Evolutionary conservation across 2,888 invertebrate genomes (phyloP).

Genomic region (Diaprepes abbreviatus): DNA sequence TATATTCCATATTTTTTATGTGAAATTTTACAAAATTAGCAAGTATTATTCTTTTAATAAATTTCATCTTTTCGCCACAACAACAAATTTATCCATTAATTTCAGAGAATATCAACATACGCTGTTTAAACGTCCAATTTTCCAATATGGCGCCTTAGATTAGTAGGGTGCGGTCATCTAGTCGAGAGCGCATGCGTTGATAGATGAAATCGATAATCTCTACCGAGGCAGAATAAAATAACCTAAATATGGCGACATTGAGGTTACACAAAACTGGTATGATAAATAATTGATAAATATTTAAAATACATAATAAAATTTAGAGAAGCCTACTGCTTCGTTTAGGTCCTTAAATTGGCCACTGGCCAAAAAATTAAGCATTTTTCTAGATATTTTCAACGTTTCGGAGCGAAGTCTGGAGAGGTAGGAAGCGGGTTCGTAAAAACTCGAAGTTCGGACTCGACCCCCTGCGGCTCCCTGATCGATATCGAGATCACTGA

Average conservation of each 20-base stretch:
- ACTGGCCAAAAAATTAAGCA: slow-evolving; percentile 28
- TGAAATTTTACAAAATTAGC: slow-evolving; percentile 23
- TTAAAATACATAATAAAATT: slow-evolving; percentile 29
- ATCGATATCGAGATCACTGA: slow-evolving; percentile 13
- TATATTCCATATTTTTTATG: neutral
- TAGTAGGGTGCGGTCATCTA: slow-evolving; percentile 39
- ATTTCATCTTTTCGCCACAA: slow-evolving; percentile 8
- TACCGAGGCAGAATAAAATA: slow-evolving; percentile 25
- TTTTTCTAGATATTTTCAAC: slow-evolving; percentile 42
- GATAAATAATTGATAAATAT: slow-evolving; percentile 24
- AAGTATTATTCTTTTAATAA: slow-evolving; percentile 9
- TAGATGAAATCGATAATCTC: slow-evolving; percentile 40
- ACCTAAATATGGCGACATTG: slow-evolving; percentile 29
- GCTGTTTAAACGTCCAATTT: slow-evolving; percentile 33
- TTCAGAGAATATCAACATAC: slow-evolving; percentile 43
- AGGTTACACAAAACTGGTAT: slow-evolving; percentile 37
- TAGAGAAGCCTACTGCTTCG: slow-evolving; percentile 43
- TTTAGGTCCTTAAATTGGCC: slow-evolving; percentile 40
- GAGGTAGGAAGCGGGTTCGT: slow-evolving; percentile 30
- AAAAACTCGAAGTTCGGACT: slow-evolving; percentile 22
- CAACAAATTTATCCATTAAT: slow-evolving; percentile 38
- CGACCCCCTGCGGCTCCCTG: slow-evolving; percentile 24
- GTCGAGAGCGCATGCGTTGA: slow-evolving; percentile 32
- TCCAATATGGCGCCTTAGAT: slow-evolving; percentile 48
- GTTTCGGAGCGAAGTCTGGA: slow-evolving; percentile 31